Conservation (phyloP, 2,888 invertebrate genomes). For the Bibio marci region DNA sequence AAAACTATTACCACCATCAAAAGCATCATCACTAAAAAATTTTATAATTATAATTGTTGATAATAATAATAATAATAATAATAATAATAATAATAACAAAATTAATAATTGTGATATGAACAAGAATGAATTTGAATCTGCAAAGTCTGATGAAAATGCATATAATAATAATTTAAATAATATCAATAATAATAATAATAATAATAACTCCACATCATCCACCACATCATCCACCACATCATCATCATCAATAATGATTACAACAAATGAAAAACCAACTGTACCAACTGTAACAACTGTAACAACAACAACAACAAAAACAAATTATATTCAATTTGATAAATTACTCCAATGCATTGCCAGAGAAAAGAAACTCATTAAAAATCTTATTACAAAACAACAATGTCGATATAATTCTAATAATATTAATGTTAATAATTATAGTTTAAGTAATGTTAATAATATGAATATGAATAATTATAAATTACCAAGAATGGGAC, state of each 20-base stretch:
- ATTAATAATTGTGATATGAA: constrained; percentile 3
- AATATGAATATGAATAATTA: constrained; percentile 14
- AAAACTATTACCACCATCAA: background rate
- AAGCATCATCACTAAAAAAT: background rate
- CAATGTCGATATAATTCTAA: background rate
- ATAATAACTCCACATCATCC: background rate
- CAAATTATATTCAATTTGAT: constrained; percentile 4
- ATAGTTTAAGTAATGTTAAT: background rate
- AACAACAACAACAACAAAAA: background rate
- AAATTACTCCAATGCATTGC: constrained; percentile 7
- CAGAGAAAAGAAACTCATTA: constrained; percentile 3
- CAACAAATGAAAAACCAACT: background rate
- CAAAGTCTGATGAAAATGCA: constrained; percentile 3
- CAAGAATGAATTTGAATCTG: constrained; percentile 5
- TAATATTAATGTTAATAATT: background rate
- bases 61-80: constrained; percentile 2
- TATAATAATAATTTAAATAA: background rate
- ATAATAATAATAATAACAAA: constrained; percentile 1
- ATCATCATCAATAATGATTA: background rate
- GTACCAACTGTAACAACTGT: background rate
- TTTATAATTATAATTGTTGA: constrained; percentile 3
- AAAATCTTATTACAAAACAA: background rate
- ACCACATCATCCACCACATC: background rate
- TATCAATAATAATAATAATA: background rate
- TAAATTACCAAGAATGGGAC: constrained; percentile 29